Evolutionary conservation across 2,888 invertebrate species (phyloP).

Genomic region (Muscina levida): DNA sequence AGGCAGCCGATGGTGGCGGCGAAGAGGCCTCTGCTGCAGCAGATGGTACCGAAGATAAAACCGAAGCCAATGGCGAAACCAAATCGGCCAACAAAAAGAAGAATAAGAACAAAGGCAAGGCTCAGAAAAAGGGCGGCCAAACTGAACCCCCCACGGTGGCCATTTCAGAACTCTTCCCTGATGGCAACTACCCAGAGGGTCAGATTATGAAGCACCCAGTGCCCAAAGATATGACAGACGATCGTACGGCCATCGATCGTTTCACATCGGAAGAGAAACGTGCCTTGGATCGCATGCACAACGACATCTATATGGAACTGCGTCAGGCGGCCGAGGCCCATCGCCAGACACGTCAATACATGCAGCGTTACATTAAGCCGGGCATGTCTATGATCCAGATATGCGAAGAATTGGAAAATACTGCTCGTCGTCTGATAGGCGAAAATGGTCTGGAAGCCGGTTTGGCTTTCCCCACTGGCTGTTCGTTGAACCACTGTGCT

Average conservation of each 20-base stretch:
- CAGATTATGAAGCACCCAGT: constrained; percentile 91
- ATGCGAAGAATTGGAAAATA: constrained; percentile 96
- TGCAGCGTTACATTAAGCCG: constrained; percentile 96
- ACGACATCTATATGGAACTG: constrained; percentile 96
- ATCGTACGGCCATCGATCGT: constrained; percentile 91
- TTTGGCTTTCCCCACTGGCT: constrained; percentile 97
- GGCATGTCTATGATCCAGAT: constrained; percentile 99
- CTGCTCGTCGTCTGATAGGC: constrained; percentile 93
- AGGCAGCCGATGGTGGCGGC: constrained; percentile 69
- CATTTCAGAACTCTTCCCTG: constrained; percentile 90
- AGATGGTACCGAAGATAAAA: constrained; percentile 74
- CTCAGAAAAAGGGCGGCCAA: constrained; percentile 80
- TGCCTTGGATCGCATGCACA: constrained; percentile 93
- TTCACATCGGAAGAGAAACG: constrained; percentile 93
- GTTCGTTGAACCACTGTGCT: constrained; percentile 99
- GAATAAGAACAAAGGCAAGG: constrained; percentile 83
- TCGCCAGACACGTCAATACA: constrained; percentile 87
- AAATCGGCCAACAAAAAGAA: constrained; percentile 79
- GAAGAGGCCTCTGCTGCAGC: constrained; percentile 52
- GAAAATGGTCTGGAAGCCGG: constrained; percentile 98
- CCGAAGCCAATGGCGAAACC: constrained; percentile 75
- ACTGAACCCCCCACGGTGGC: constrained; percentile 94
- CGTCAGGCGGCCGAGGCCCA: constrained; percentile 98
- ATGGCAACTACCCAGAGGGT: constrained; percentile 93
- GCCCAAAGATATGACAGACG: constrained; percentile 84